Base-by-base conservation (phyloP, 1,140 invertebrate genomes). In the Drosophila nigrodunni region DNA sequence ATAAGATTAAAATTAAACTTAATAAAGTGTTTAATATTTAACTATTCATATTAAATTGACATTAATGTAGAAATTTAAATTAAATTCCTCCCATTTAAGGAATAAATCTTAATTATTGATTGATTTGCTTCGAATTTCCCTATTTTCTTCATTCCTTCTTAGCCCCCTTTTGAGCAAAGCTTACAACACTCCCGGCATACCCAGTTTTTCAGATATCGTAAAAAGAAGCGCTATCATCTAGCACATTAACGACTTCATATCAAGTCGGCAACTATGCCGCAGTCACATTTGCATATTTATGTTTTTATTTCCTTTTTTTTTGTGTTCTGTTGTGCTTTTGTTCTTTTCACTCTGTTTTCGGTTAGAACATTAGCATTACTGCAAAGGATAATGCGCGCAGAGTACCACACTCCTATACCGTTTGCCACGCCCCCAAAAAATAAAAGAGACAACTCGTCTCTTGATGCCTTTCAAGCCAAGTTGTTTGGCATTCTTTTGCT, bases 201-300 rank as follows among this genome's bases (percentile, higher is more conserved):
- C 50, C 49, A 13, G 4, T 44, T 35, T 0, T 7, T 13, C 8
- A 37, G 25, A 18, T 30, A 18, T 21, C 43, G 39, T 35, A 55
- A 65, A 55, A 82, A 54, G 25, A 30, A 30, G 25, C 58, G 83
- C 72, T 82, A 82, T 87, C 54, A 80, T 71, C 47, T 37, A 52
- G 74, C 64, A 80, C 83, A 88, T 88, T 89, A 88, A 88, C 77
- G 85, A 83, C 70, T 83, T 89, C 70, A 89, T 89, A 88, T 85
- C 62, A 79, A 67, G 67, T 69, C 74, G 55, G 70, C 85, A 88
- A 83, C 77, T 88, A 87, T 87, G 70, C 61, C 41, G 66, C 78
- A 70, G 58, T 50, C 85, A 78, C 74, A 88, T 89, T 89, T 89
- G 78, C 85, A 89, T 89, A 90, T 89, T 89, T 89, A 81, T 89